Evolutionary conservation across 2,113 vertebrate species (phyloP).

Genomic region (Polypterus bichir): DNA sequence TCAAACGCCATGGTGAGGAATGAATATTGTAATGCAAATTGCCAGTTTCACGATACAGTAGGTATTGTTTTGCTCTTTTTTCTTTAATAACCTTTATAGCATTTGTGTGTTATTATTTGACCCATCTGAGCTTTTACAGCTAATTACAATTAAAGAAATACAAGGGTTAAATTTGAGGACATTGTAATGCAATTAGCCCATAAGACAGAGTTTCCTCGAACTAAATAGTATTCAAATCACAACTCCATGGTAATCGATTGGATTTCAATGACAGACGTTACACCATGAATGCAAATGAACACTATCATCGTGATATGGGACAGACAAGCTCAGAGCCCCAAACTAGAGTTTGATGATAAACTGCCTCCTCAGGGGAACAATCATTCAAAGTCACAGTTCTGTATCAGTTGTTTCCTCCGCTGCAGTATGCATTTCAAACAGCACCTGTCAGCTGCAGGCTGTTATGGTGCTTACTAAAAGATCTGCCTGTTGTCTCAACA

Average conservation of each 20-base stretch:
- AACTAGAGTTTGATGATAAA: constrained; percentile 62
- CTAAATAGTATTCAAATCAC: constrained; percentile 38
- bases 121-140: too few species aligned
- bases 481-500: too few species aligned
- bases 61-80: too few species aligned
- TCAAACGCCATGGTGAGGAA: too few species aligned
- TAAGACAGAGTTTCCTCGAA: too few species aligned
- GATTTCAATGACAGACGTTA: constrained; percentile 49
- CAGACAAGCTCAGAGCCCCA: constrained; percentile 44
- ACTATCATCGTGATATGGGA: constrained; percentile 24
- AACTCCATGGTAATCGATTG: constrained; percentile 29
- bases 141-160: too few species aligned
- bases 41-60: too few species aligned
- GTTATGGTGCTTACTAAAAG: constrained; percentile 30
- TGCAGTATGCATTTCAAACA: constrained; percentile 41
- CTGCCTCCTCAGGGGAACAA: constrained; percentile 59
- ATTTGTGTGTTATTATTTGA: too few species aligned
- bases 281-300: constrained; percentile 47
- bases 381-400: constrained; percentile 66
- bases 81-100: too few species aligned
- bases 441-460: constrained; percentile 36
- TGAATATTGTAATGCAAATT: too few species aligned
- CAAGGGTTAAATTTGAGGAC: too few species aligned
- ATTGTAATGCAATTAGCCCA: too few species aligned
- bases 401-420: constrained; percentile 62